Evolutionary conservation across 2,113 vertebrate species (phyloP), one percentile per base, ranked within the genome.

Genomic region (Urocolius indicus): DNA sequence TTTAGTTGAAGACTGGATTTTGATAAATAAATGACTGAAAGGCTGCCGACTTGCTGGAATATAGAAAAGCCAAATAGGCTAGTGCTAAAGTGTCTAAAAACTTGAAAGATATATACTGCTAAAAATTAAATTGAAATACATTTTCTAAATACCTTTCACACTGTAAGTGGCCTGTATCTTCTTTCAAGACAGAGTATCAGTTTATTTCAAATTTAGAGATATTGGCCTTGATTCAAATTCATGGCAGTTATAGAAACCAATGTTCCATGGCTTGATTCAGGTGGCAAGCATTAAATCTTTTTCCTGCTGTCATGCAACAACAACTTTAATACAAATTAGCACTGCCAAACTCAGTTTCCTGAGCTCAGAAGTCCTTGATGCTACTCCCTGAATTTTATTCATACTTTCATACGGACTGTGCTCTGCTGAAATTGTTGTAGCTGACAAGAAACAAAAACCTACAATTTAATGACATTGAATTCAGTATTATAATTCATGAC

Each of bases 221-320:
- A 98, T 97, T 98, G 98, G 98, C 98, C 98, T 98, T 98, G 97
- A 98, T 98, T 98, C 98, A 98, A 98, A 98, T 98, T 98, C 98
- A 98, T 98, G 98, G 98, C 98, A 98, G 98, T 98, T 98, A 98
- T 96, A 98, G 98, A 98, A 98, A 98, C 97, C 98, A 98, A 98
- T 98, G 97, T 98, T 98, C 98, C 97, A 97, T 98, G 97, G 97
- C 97, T 97, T 98, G 98, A 98, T 98, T 98, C 98, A 98, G 98
- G 98, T 98, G 98, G 98, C 98, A 98, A 98, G 98, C 98, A 98
- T 98, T 98, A 98, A 98, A 98, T 98, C 98, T 98, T 98, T 98
- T 98, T 98, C 97, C 97, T 97, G 98, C 98, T 98, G 98, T 98
- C 98, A 98, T 98, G 98, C 98, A 98, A 98, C 98, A 98, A 98